A percentile compares a stretch with the other conserved stretches of the same genome.
phyloP scores from a whole-genome alignment of 2,113 vertebrate genomes.

The Platichthys stellatus region DNA sequence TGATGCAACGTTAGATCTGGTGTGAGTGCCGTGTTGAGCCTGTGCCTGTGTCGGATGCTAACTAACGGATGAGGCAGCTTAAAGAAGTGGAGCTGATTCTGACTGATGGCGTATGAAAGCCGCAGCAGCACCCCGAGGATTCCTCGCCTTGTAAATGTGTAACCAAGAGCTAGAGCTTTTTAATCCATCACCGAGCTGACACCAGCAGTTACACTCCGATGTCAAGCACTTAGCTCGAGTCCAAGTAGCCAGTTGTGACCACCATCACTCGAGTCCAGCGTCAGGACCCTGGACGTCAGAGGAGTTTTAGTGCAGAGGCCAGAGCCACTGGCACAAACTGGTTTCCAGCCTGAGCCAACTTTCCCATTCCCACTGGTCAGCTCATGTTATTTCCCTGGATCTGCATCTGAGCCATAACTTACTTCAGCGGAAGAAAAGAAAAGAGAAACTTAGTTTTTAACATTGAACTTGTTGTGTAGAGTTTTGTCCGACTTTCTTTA shows the following conservation, averaged over 20 bases:
- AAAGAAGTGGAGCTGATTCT: conserved; percentile 2
- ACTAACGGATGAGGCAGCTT: background rate
- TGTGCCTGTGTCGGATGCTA: conserved; percentile 42
- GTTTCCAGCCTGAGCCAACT: conserved; percentile 42
- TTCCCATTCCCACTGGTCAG: conserved; percentile 47
- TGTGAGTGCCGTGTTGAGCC: conserved; percentile 49
- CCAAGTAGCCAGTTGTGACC: conserved; percentile 18
- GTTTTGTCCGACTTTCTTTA: conserved; percentile 76
- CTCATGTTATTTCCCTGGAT: conserved; percentile 73
- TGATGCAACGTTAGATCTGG: conserved; percentile 14
- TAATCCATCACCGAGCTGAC: conserved; percentile 57
- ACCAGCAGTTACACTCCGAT: conserved; percentile 67
- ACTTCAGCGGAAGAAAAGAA: conserved; percentile 70
- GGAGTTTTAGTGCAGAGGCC: background rate
- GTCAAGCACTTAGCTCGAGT: conserved; percentile 34
- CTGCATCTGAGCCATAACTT: conserved; percentile 85
- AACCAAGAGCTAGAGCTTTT: conserved; percentile 61
- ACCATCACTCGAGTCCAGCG: background rate
- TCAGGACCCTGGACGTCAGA: conserved; percentile 10
- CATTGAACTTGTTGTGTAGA: conserved; percentile 71
- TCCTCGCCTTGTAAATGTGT: conserved; percentile 53
- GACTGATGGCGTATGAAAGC: conserved; percentile 10
- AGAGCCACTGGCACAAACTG: background rate
- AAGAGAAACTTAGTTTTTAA: conserved; percentile 59
- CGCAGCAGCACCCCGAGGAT: conserved; percentile 28